Evolutionary conservation across 2,797 vertebrate species (phyloP).

Genomic region (Argyrosomus regius): DNA sequence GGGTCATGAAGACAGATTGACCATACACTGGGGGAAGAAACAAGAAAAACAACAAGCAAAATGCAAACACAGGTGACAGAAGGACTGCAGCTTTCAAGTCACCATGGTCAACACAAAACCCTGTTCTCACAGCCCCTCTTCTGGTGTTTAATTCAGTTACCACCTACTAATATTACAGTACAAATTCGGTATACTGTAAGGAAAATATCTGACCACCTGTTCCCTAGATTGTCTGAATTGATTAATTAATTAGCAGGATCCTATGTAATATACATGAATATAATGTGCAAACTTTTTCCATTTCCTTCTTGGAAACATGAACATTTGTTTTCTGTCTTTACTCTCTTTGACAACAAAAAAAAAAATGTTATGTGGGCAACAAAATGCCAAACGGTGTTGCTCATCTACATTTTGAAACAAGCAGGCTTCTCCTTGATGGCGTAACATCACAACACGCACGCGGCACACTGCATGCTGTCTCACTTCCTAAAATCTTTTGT

Average conservation of each 20-base stretch:
- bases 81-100: conserved; percentile 72
- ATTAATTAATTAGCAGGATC: conserved; percentile 29
- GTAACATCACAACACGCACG: conserved; percentile 54
- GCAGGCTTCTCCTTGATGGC: conserved; percentile 20
- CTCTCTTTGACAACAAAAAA: neutral
- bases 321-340: conserved; percentile 13
- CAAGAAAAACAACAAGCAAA: conserved; percentile 71
- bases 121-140: conserved; percentile 35
- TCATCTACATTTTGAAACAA: conserved; percentile 37
- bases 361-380: conserved; percentile 9
- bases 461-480: conserved; percentile 52
- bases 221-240: conserved; percentile 48
- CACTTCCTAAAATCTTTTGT: conserved; percentile 80
- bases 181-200: conserved; percentile 28
- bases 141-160: conserved; percentile 65
- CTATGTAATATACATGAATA: conserved; percentile 14
- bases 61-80: conserved; percentile 69
- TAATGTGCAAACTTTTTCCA: conserved; percentile 45
- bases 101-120: conserved; percentile 37
- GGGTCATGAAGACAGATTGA: conserved; percentile 76
- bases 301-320: conserved; percentile 32
- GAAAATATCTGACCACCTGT: conserved; percentile 74
- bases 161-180: conserved; percentile 70
- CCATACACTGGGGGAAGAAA: conserved; percentile 63
- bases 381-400: conserved; percentile 22